Evolutionary conservation across 2,888 invertebrate species (phyloP), one percentile per base, ranked within the genome.

Genomic region (Drosophila lacicola): DNA sequence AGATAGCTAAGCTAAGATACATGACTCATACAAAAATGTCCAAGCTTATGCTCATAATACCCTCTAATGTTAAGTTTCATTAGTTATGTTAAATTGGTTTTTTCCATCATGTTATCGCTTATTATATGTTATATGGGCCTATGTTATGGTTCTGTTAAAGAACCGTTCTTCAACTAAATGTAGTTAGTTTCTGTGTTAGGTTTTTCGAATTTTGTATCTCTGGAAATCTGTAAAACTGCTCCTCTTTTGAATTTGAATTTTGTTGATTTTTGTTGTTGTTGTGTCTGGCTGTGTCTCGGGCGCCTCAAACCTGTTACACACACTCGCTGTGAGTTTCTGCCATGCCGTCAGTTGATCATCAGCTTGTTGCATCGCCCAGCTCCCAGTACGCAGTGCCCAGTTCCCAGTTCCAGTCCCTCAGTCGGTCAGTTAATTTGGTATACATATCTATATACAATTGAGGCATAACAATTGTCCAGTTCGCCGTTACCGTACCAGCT

Each of bases 261-360:
- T 39, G 4, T 14, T 47, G 37, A 21, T 44, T 4, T 25, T 13
- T 36, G 19, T 42, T 13, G 19, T 42, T 13, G 11, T 21, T 49
- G 19, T 29, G 34, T 34, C 51, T 51, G 60, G 1, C 54, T 39
- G 41, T 54, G 25, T 53, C 39, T 50, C 11, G 46, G 46, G 61
- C 64, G 60, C 50, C 47, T 50, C 21, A 67, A 70, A 70, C 81
- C 72, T 53, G 81, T 66, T 74, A 51, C 50, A 62, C 50, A 62
- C 39, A 53, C 49, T 17, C 51, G 46, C 70, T 45, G 61, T 56
- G 3, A 9, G 37, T 60, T 56, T 75, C 66, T 65, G 72, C 67
- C 54, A 49, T 37, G 47, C 37, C 39, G 29, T 19, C 13, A 36
- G n/a, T 37, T 29, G 44, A 19, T 39, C 25, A 39, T 17, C 13